phyloP scores from a whole-genome alignment of 1,140 invertebrate genomes.

The Eriocheir sinensis region DNA sequence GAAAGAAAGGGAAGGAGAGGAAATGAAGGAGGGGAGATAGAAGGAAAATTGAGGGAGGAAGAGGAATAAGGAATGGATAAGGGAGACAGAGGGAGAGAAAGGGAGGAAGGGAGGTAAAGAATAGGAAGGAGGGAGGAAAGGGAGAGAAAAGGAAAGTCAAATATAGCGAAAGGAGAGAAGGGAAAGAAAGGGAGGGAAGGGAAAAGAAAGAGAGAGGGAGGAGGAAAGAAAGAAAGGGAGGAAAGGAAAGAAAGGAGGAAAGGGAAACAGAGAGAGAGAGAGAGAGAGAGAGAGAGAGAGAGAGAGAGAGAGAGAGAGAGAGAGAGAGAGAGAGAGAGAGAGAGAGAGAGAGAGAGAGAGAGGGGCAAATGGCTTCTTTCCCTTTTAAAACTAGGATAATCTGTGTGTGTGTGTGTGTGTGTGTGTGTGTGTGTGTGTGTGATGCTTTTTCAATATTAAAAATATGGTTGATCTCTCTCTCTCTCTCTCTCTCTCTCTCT shows the following conservation, averaged over 20 bases:
- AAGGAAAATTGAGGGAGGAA: background rate
- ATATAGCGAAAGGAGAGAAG: too few relatives aligned
- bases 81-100: background rate
- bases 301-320: background rate
- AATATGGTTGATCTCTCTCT: too few relatives aligned
- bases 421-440: too few relatives aligned
- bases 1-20: background rate
- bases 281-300: too few relatives aligned
- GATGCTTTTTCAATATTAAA: too few relatives aligned
- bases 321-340: background rate
- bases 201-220: background rate
- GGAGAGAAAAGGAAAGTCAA: too few relatives aligned
- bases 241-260: too few relatives aligned
- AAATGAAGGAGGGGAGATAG: background rate
- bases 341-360: slow-evolving; percentile 17
- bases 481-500: too few relatives aligned
- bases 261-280: too few relatives aligned
- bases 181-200: background rate
- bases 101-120: too few relatives aligned
- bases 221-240: background rate
- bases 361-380: background rate
- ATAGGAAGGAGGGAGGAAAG: too few relatives aligned
- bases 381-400: background rate
- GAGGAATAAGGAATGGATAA: background rate
- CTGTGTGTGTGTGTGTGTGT: too few relatives aligned